Evolutionary conservation across 2,888 invertebrate species (phyloP).

Genomic region (Cantharis rustica): DNA sequence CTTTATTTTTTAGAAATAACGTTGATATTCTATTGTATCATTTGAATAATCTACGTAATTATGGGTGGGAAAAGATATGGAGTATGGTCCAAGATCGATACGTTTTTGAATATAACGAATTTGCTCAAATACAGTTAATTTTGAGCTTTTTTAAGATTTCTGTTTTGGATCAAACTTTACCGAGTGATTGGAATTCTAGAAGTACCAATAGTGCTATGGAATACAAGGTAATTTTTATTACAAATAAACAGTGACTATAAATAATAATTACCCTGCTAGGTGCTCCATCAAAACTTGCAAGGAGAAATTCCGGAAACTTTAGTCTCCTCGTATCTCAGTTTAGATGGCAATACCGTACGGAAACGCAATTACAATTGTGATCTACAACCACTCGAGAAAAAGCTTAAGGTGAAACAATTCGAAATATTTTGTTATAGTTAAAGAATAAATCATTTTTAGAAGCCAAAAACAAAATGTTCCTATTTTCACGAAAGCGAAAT

Average conservation of each 20-base stretch:
- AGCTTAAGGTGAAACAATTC: constrained; percentile 67
- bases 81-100: constrained; percentile 72
- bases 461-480: constrained; percentile 80
- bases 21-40: constrained; percentile 84
- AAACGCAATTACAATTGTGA: background rate
- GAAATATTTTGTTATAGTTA: constrained; percentile 26
- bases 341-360: background rate
- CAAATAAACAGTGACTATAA: background rate
- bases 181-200: constrained; percentile 91
- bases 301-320: background rate
- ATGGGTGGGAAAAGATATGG: constrained; percentile 80
- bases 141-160: constrained; percentile 79
- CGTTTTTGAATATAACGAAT: constrained; percentile 68
- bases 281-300: background rate
- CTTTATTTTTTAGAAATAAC: constrained; percentile 61
- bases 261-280: background rate
- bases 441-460: constrained; percentile 56
- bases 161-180: constrained; percentile 73
- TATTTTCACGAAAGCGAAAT: constrained; percentile 75
- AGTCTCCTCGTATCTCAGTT: background rate
- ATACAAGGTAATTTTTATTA: background rate
- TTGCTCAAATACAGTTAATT: constrained; percentile 91
- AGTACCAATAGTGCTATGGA: constrained; percentile 74
- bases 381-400: constrained; percentile 57
- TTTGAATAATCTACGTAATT: constrained; percentile 68